Evolutionary conservation across 2,113 vertebrate genomes (phyloP).

Genomic region (Cettia cetti): DNA sequence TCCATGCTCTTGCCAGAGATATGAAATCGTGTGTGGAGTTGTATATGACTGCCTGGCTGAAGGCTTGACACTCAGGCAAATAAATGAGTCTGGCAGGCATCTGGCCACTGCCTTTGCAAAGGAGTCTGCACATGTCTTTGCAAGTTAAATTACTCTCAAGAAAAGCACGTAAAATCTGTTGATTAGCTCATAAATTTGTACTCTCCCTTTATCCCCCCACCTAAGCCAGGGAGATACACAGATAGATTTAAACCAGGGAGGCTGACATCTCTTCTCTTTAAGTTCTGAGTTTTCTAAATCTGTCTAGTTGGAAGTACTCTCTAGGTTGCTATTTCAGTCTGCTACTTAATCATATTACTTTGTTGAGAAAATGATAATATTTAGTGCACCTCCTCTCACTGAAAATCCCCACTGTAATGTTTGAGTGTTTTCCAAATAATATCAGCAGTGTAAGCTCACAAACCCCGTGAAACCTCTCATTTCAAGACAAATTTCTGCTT

Average conservation of each 20-base stretch:
- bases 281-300: neutral
- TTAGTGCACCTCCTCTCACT: neutral
- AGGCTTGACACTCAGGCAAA: neutral
- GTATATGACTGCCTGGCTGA: neutral
- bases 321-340: neutral
- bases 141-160: neutral
- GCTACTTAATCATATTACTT: neutral
- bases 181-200: neutral
- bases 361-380: neutral
- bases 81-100: slow-evolving; percentile 12
- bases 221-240: neutral
- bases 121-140: neutral
- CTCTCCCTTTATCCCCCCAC: rapidly evolving
- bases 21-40: neutral
- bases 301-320: neutral
- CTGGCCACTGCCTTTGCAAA: neutral
- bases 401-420: neutral
- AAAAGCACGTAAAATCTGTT: neutral
- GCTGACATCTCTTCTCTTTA: neutral
- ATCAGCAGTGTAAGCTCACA: neutral
- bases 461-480: neutral
- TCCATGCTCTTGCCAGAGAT: neutral
- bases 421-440: neutral
- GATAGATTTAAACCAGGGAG: neutral
- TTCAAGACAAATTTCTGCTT: neutral